Evolutionary conservation across 2,888 invertebrate species (phyloP), one percentile per base, ranked within the genome.

Genomic region (Drosophila imparisetae): DNA sequence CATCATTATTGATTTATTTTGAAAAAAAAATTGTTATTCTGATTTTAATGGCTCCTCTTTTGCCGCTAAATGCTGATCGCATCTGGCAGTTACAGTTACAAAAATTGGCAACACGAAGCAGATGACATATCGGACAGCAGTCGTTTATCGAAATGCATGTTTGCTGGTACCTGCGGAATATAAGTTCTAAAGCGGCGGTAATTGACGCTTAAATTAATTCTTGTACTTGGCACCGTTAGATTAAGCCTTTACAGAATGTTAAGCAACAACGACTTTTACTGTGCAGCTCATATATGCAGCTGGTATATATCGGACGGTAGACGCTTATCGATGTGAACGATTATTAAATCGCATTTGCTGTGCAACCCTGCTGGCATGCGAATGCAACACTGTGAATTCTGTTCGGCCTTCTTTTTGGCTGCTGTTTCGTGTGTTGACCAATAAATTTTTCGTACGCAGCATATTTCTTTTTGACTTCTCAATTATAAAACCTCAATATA

Each of bases 341-440:
- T 38, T 11, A 27, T 4, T n/a, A 18, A 13, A 18, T 7, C 27
- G 5, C 27, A 38, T n/a, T 29, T 29, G 21, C 6, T 58, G 18
- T 48, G 66, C 70, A 77, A 59, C 75, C 58, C 71, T 70, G 58
- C 1, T 11, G 29, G 21, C 29, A 40, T 11, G 18, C 48, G 45
- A 38, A 61, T 60, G 66, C 84, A 84, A 78, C 83, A 66, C 83
- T 83, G 84, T 76, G 80, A 75, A 82, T 79, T 80, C 66, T 76
- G 70, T 76, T 71, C 74, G 69, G 77, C 72, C 72, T 75, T 78
- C 86, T 85, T 83, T 85, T 76, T 54, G 79, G 77, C 85, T 81
- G 81, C 71, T 81, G 84, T 83, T 83, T 80, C 86, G 86, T 84
- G 83, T 85, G 83, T 85, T 84, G 83, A 84, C 83, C 83, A 84